phyloP scores from a whole-genome alignment of 1,140 invertebrate species.

The Anthonomus grandis region DNA sequence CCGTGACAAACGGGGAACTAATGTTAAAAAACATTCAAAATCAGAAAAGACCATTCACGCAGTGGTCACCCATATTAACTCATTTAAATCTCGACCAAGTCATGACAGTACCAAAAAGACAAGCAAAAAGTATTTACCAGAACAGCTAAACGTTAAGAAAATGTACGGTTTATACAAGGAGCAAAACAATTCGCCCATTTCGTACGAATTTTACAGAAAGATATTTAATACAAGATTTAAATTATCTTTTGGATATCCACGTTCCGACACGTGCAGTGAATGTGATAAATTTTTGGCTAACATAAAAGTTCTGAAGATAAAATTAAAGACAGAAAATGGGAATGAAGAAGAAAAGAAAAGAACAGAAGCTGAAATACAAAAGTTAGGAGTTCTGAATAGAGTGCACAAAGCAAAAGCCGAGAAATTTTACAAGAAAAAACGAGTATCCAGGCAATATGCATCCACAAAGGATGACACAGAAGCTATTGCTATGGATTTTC shows the following conservation, averaged over 20 bases:
- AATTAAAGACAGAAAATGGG: too few relatives aligned
- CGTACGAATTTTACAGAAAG: background rate
- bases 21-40: conserved; percentile 3
- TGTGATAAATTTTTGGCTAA: background rate
- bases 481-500: conserved; percentile 14
- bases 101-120: conserved; percentile 23
- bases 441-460: background rate
- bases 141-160: conserved; percentile 23
- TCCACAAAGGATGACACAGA: background rate
- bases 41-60: conserved; percentile 4
- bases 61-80: conserved; percentile 16
- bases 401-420: background rate
- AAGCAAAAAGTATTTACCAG: conserved; percentile 13
- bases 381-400: background rate
- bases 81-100: conserved; percentile 8
- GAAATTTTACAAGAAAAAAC: background rate
- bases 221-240: background rate
- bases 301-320: background rate
- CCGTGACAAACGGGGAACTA: background rate
- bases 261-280: background rate
- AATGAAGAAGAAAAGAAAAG: background rate
- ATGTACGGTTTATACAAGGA: conserved; percentile 11
- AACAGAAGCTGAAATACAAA: background rate
- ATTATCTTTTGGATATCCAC: background rate
- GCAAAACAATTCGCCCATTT: too few relatives aligned